These are phyloP conservation scores for Megaptera novaeangliae DNA, from an alignment of 2,113 vertebrate genomes.

Conservation along the genomic window DNA sequence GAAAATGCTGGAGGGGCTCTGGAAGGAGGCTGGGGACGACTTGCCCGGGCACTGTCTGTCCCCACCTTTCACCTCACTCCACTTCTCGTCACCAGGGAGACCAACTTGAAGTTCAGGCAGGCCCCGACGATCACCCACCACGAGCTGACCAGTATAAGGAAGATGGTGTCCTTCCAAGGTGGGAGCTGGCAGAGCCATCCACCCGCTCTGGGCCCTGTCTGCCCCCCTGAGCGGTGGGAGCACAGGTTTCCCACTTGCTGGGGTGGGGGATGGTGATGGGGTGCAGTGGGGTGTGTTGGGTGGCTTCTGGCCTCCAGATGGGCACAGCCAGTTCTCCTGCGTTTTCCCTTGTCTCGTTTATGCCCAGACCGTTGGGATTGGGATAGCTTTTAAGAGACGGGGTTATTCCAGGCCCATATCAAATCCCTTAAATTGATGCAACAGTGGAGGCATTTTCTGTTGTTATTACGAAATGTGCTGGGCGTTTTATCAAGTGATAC, in stretches of 20 bases:
- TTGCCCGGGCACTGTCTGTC: rapidly evolving
- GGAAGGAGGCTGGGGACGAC: not conserved
- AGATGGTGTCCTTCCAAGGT: constrained; percentile 89
- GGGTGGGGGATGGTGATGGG: not conserved
- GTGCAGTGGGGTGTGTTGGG: not conserved
- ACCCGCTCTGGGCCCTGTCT: rapidly evolving
- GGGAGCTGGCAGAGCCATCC: not conserved
- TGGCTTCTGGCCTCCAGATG: not conserved
- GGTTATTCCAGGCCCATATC: not conserved
- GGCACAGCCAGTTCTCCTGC: not conserved
- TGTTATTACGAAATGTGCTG: not conserved
- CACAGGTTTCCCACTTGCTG: rapidly evolving
- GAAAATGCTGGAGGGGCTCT: not conserved
- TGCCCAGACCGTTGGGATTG: not conserved
- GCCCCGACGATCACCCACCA: constrained; percentile 86
- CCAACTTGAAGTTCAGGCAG: constrained; percentile 93
- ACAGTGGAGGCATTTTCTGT: not conserved
- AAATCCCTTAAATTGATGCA: rapidly evolving
- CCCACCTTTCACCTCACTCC: not conserved
- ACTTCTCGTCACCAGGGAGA: constrained; percentile 84
- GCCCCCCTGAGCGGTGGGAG: rapidly evolving
- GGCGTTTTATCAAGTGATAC: not conserved
- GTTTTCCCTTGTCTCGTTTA: not conserved
- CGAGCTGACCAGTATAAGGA: constrained; percentile 78
- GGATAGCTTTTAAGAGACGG: not conserved